These are phyloP conservation scores for Drosophila elegans DNA, from an alignment of 1,140 invertebrate species.

Conservation along the genomic window DNA sequence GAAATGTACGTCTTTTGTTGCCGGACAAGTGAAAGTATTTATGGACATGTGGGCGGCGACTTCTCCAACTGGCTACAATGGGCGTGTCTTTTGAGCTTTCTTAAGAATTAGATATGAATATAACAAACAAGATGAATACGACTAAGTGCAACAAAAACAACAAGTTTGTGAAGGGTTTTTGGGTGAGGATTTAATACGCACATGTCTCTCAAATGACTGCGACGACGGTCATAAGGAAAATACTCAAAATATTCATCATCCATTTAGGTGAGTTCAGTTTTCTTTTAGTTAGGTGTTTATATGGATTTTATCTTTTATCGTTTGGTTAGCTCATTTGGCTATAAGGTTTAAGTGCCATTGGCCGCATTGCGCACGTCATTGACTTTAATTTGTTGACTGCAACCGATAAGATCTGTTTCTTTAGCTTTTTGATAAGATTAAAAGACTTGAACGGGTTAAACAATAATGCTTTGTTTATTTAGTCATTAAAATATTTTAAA, in stretches of 20 bases:
- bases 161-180: conserved; percentile 24
- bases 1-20: conserved; percentile 34
- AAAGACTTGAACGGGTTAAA: neutral
- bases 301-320: conserved; percentile 6
- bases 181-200: conserved; percentile 57
- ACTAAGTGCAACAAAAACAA: conserved; percentile 57
- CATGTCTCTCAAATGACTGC: conserved; percentile 78
- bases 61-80: conserved; percentile 1
- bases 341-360: conserved; percentile 35
- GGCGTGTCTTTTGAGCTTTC: conserved; percentile 48
- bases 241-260: conserved; percentile 80
- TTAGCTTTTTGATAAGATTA: conserved; percentile 50
- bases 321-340: conserved; percentile 63
- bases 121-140: conserved; percentile 39
- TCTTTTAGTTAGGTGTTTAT: neutral
- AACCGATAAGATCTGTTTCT: conserved; percentile 28
- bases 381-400: conserved; percentile 25
- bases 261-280: conserved; percentile 42
- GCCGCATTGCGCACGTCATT: conserved; percentile 51
- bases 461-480: neutral
- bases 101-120: conserved; percentile 52
- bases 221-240: conserved; percentile 73
- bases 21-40: conserved; percentile 39
- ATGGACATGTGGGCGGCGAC: conserved; percentile 20
- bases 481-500: neutral